Base-by-base conservation (phyloP, 2,888 invertebrate species). In the Nasonia oneida region DNA sequence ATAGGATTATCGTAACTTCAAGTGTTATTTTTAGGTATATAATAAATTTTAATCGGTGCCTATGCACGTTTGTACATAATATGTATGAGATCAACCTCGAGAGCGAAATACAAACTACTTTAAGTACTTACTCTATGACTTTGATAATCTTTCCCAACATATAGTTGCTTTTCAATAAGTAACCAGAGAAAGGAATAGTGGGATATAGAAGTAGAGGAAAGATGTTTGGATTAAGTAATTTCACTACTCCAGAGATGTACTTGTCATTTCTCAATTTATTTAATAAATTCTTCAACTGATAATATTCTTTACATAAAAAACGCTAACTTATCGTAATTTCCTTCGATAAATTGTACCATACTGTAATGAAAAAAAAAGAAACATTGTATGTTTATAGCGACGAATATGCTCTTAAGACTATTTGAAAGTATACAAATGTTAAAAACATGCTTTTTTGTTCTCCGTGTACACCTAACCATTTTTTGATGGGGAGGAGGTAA, bases 241-340 rank as follows among this genome's bases (percentile, higher is more conserved):
- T 70, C 2, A 71, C 18, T 6, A 84, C 76, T 42, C 14, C 50
- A 18, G 14, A 74, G 57, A 83, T 79, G 83, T 86, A 83, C 83
- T 87, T 85, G 81, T 85, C 77, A 70, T 86, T 85, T 87, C 61
- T 84, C 83, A 86, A 86, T 87, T 86, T 86, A 87, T 87, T 86
- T 87, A 87, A 87, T 87, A 87, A 87, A 87, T 87, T 87, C 81
- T 87, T 86, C 53, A 87, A 87, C 87, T 86, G 87, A 87, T 87
- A 87, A 87, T 87, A 87, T 86, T 87, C 71, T 86, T 87, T 84
- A 86, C 84, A 84, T 84, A 86, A 87, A 87, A 87, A 87, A 87
- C 80, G 86, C 86, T 86, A 84, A 87, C 86, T 87, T 87, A 87
- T 87, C 78, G 81, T 85, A 87, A 82, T 81, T 87, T 86, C 15